Evolutionary conservation across 2,888 invertebrate genomes (phyloP).

Genomic region (Sceliomorpha sp.): DNA sequence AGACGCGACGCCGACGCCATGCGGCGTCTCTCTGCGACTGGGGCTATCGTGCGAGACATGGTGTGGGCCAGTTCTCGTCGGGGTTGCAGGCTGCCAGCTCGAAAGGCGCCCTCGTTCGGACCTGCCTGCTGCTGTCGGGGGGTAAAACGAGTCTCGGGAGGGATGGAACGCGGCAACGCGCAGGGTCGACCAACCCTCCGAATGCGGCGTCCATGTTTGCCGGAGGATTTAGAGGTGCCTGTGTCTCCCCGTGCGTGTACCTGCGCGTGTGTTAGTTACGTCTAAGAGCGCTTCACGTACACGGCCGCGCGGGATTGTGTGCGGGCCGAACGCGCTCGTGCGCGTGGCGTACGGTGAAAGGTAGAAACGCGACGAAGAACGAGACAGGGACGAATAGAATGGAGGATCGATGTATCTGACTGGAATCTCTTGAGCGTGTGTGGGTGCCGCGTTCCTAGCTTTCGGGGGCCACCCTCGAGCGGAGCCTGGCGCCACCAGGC

Average conservation of each 20-base stretch:
- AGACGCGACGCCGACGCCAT: conserved; percentile 82
- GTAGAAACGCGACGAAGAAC: too few relatives aligned
- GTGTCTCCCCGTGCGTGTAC: too few relatives aligned
- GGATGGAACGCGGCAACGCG: conserved; percentile 73
- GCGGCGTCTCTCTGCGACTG: conserved; percentile 81
- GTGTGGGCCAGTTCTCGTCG: conserved; percentile 36
- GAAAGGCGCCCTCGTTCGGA: conserved; percentile 43
- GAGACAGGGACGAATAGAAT: conserved; percentile 27
- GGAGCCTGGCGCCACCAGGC: conserved; percentile 77
- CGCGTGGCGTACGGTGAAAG: too few relatives aligned
- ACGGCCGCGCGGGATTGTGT: too few relatives aligned
- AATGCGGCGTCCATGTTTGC: too few relatives aligned
- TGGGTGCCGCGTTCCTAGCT: conserved; percentile 38
- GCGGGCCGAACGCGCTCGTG: too few relatives aligned
- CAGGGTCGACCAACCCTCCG: conserved; percentile 75
- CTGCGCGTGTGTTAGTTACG: too few relatives aligned
- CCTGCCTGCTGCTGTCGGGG: conserved; percentile 61
- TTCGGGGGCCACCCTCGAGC: conserved; percentile 53
- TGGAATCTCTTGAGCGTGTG: conserved; percentile 33
- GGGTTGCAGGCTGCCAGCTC: conserved; percentile 57
- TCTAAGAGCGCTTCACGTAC: too few relatives aligned
- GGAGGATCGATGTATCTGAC: conserved; percentile 48
- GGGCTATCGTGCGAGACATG: conserved; percentile 52
- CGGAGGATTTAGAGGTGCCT: too few relatives aligned
- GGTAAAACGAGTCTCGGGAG: conserved; percentile 64